A percentile compares a stretch with the other conserved stretches of the same genome.
Conservation (phyloP, 2,113 vertebrate genomes). For the Myocastor coypus region DNA sequence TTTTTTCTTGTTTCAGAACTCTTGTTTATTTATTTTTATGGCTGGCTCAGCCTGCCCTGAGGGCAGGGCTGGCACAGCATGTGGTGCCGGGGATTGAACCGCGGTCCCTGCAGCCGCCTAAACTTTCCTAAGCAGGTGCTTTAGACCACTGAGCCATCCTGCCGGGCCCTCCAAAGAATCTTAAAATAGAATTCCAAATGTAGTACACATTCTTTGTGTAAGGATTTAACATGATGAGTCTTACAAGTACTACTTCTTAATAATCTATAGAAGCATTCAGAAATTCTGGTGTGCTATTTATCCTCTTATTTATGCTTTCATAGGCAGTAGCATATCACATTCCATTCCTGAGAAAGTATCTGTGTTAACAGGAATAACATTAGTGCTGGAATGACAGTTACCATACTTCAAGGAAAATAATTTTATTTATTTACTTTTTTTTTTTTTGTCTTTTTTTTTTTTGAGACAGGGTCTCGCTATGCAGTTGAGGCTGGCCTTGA, state of each 20-base stretch:
- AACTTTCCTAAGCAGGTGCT: no score
- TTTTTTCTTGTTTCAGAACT: no score
- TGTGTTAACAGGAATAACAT: not conserved
- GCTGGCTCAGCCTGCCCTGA: no score
- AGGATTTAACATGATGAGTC: not conserved
- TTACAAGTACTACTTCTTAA: not conserved
- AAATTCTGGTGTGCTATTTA: not conserved
- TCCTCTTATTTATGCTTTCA: not conserved
- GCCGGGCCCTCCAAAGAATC: not conserved
- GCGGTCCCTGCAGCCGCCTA: no score
- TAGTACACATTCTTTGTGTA: not conserved
- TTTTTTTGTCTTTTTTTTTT: no score
- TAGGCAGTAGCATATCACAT: not conserved
- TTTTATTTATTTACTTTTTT: not conserved
- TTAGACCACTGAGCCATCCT: no score
- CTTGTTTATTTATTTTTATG: no score
- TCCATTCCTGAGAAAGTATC: not conserved
- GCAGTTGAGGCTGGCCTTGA: no score
- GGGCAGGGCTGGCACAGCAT: no score
- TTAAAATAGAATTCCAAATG: conserved; percentile 41
- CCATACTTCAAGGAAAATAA: not conserved
- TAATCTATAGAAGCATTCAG: not conserved
- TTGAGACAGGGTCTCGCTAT: no score
- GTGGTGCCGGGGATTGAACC: no score
- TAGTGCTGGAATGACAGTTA: not conserved